Conservation (phyloP, 2,113 vertebrate genomes). For the Sigmodon hispidus region DNA sequence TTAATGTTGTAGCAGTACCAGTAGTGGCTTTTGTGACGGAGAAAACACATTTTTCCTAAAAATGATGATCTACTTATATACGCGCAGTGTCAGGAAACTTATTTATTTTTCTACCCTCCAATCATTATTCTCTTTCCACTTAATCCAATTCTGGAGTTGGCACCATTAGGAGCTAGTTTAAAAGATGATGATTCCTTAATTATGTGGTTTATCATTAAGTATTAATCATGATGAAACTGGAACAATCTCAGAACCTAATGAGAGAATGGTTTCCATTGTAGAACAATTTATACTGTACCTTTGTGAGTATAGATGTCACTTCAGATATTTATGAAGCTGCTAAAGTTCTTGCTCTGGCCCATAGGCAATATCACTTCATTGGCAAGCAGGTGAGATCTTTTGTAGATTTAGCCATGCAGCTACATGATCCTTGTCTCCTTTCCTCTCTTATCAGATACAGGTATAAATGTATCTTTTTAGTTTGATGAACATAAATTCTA, state of each 20-base stretch:
- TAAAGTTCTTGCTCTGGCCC: neutral
- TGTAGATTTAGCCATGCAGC: neutral
- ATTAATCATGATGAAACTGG: neutral
- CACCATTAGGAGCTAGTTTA: neutral
- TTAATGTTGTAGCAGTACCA: neutral
- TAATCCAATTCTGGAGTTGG: neutral
- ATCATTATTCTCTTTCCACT: neutral
- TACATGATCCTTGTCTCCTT: neutral
- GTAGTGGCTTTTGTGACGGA: neutral
- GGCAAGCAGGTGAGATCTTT: neutral
- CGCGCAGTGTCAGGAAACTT: neutral
- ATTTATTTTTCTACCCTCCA: neutral
- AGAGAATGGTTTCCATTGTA: neutral
- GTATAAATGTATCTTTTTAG: neutral
- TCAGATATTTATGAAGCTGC: neutral
- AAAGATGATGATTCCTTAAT: neutral
- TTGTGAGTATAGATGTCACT: neutral
- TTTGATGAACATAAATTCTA: neutral
- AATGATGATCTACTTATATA: neutral
- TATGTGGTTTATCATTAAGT: neutral
- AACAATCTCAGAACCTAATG: neutral
- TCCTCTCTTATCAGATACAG: neutral
- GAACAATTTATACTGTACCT: neutral
- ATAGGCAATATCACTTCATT: neutral
- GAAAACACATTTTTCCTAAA: neutral